Evolutionary conservation across 1,140 invertebrate species (phyloP).

Genomic region (Macrobrachium rosenbergii): DNA sequence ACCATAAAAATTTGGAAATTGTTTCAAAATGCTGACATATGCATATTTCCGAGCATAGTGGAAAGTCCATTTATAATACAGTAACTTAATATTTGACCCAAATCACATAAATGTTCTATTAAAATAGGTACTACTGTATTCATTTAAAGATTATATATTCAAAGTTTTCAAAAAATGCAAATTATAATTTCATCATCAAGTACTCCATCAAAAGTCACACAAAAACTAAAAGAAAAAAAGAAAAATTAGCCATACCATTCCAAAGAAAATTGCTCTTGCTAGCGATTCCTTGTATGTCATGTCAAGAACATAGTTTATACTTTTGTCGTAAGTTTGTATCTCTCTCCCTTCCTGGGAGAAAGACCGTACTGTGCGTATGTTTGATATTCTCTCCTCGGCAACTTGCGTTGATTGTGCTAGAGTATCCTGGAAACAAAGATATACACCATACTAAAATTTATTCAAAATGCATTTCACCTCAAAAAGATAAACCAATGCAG

Average conservation of each 20-base stretch:
- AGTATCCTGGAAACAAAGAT: conserved; percentile 77
- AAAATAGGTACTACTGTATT: too few species aligned
- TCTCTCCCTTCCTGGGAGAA: conserved; percentile 91
- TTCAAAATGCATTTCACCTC: not conserved
- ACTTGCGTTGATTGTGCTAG: conserved; percentile 86
- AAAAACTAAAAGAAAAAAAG: conserved; percentile 8
- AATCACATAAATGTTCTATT: too few species aligned
- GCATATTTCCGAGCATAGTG: too few species aligned
- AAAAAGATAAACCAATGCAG: conserved; percentile 10
- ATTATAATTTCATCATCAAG: not conserved
- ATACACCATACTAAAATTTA: not conserved
- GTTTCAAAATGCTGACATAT: too few species aligned
- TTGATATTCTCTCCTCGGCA: conserved; percentile 93
- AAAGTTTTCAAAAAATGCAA: not conserved
- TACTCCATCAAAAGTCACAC: too few species aligned
- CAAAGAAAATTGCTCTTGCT: conserved; percentile 91
- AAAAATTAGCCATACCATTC: conserved; percentile 77
- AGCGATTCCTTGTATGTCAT: conserved; percentile 90
- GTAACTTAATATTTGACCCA: too few species aligned
- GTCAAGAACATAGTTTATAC: conserved; percentile 81
- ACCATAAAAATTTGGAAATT: too few species aligned
- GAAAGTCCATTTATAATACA: too few species aligned
- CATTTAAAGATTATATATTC: too few species aligned
- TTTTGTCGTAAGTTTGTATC: conserved; percentile 78
- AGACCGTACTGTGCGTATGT: conserved; percentile 93